Evolutionary conservation across 2,888 invertebrate species (phyloP).

Genomic region (Cartodere bifasciata): DNA sequence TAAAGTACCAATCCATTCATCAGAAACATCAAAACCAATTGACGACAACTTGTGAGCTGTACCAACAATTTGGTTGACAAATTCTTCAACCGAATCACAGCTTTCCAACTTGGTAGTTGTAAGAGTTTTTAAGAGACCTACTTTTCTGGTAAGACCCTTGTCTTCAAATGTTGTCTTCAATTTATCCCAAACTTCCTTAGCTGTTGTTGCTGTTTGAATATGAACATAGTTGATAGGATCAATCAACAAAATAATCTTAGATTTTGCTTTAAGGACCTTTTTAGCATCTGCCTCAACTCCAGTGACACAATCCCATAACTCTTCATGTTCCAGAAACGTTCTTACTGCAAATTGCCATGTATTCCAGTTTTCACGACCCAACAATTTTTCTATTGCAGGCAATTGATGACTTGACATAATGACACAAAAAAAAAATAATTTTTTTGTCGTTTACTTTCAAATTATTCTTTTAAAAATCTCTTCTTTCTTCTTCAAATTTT

Average conservation of each 20-base stretch:
- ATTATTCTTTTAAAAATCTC: too few relatives aligned
- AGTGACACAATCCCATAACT: slow-evolving; percentile 8
- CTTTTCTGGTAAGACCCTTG: slow-evolving; percentile 19
- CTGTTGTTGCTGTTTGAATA: slow-evolving; percentile 15
- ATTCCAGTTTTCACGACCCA: slow-evolving; percentile 19
- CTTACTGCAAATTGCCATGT: slow-evolving; percentile 18
- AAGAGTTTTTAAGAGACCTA: slow-evolving; percentile 18
- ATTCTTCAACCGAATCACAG: slow-evolving; percentile 18
- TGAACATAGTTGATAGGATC: slow-evolving; percentile 18
- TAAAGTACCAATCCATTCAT: slow-evolving; percentile 21
- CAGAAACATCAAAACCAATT: slow-evolving; percentile 21
- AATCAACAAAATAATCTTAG: slow-evolving; percentile 19
- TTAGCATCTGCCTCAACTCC: slow-evolving; percentile 7
- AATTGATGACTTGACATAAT: too few relatives aligned
- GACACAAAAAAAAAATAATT: too few relatives aligned
- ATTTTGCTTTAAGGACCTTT: slow-evolving; percentile 17
- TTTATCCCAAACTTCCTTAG: slow-evolving; percentile 19
- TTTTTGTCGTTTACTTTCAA: too few relatives aligned
- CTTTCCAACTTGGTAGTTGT: slow-evolving; percentile 20
- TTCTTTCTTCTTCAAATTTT: too few relatives aligned
- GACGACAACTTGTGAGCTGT: slow-evolving; percentile 17
- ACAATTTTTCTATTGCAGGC: too few relatives aligned
- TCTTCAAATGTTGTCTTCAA: slow-evolving; percentile 19
- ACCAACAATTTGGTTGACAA: slow-evolving; percentile 22
- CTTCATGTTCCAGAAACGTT: slow-evolving; percentile 15